A percentile compares a stretch with the other conserved stretches of the same genome.
These are phyloP conservation scores for Cotesia vestalis DNA, from an alignment of 1,140 invertebrate species.

Conservation along the genomic window DNA sequence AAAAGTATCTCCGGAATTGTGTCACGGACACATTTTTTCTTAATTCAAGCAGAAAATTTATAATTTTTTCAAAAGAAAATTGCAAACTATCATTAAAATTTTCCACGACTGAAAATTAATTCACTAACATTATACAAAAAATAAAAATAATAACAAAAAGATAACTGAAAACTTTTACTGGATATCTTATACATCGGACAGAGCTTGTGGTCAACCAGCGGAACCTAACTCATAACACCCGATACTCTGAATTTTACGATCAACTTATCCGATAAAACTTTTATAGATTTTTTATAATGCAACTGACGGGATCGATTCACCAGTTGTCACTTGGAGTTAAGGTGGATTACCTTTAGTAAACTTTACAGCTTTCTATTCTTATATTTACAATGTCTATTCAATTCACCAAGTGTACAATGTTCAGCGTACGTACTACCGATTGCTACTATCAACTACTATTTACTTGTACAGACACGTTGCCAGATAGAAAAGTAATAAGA, in stretches of 20 bases:
- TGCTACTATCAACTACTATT: background rate
- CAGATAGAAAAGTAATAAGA: no score
- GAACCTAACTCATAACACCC: conserved; percentile 4
- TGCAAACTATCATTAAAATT: no score
- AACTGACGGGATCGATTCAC: conserved; percentile 14
- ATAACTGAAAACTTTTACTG: no score
- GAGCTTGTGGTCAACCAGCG: conserved; percentile 12
- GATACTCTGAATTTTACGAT: conserved; percentile 18
- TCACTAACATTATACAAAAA: no score
- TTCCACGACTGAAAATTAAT: no score
- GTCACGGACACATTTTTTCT: no score
- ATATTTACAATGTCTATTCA: background rate
- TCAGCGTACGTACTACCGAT: background rate
- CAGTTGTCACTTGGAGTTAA: conserved; percentile 8
- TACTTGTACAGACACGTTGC: no score
- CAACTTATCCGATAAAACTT: conserved; percentile 13
- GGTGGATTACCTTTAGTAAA: background rate
- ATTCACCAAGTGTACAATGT: no score
- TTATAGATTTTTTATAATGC: conserved; percentile 7
- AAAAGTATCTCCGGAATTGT: background rate
- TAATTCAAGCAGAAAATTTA: no score
- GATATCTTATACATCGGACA: conserved; percentile 15
- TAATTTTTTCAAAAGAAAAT: no score
- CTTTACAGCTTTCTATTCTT: conserved; percentile 14
- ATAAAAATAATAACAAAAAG: no score